A percentile compares a stretch with the other conserved stretches of the same genome.
phyloP scores from a whole-genome alignment of 2,113 vertebrate species.

The Lota lota region DNA sequence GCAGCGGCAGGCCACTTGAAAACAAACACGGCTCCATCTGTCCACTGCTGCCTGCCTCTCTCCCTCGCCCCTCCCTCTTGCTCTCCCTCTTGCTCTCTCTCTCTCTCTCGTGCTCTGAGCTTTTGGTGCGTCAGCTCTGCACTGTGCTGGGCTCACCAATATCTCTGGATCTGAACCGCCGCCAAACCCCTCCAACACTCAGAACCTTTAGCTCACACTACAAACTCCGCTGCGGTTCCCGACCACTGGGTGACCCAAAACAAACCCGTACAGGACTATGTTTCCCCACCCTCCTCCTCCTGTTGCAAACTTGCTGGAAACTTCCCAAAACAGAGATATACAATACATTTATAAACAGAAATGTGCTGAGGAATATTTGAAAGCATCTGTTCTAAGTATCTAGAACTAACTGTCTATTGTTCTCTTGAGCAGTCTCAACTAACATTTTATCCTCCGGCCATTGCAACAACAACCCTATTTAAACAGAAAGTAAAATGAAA shows the following conservation, averaged over 20 bases:
- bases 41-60: conserved; percentile 38
- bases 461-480: conserved; percentile 58
- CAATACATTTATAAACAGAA: conserved; percentile 5
- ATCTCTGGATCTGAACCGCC: conserved; percentile 47
- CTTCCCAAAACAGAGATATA: conserved; percentile 1
- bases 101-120: conserved; percentile 30
- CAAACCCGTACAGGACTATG: neutral
- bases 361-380: conserved; percentile 13
- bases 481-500: conserved; percentile 58
- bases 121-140: conserved; percentile 71
- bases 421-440: conserved; percentile 35
- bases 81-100: conserved; percentile 28
- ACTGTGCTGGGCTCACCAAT: conserved; percentile 47
- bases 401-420: conserved; percentile 13
- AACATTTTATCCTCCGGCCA: conserved; percentile 45
- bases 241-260: neutral
- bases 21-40: conserved; percentile 66
- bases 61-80: conserved; percentile 19
- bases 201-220: conserved; percentile 29
- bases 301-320: conserved; percentile 8
- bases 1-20: conserved; percentile 48
- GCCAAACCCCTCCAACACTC: conserved; percentile 67
- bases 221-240: conserved; percentile 27
- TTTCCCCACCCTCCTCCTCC: too few relatives aligned
- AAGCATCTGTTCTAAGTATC: conserved; percentile 41